Conservation (phyloP, 2,113 vertebrate species). For the Ictidomys tridecemlineatus region DNA sequence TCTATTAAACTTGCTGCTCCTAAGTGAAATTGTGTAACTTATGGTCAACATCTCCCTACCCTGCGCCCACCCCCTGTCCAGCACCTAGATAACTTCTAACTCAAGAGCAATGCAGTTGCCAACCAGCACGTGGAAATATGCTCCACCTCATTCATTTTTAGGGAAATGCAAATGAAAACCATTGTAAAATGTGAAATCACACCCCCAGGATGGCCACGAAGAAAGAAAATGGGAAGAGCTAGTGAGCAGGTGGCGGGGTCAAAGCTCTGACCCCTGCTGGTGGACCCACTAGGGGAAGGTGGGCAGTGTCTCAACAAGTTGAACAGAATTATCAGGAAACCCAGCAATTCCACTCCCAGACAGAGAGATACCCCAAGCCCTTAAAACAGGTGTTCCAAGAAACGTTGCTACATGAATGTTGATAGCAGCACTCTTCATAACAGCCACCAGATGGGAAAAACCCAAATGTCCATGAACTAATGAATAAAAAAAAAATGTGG, state of each 20-base stretch:
- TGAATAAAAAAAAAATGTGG: background rate
- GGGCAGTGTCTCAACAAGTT: background rate
- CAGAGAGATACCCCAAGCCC: background rate
- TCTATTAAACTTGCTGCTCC: background rate
- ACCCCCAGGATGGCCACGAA: background rate
- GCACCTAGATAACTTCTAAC: background rate
- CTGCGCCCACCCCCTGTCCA: background rate
- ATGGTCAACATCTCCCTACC: background rate
- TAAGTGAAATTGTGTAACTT: background rate
- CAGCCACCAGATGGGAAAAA: background rate
- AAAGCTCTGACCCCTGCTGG: background rate
- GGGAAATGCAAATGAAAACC: constrained; percentile 31
- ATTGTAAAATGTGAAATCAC: background rate
- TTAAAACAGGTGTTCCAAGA: background rate
- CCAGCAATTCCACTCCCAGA: background rate
- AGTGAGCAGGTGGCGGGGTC: background rate
- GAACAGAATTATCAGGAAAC: background rate
- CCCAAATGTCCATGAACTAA: background rate
- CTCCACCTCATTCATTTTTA: background rate
- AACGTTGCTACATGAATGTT: background rate
- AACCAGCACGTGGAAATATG: background rate
- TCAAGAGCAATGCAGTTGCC: background rate
- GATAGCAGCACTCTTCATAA: background rate
- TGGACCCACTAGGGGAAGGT: background rate
- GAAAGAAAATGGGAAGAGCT: background rate